A percentile compares a stretch with the other conserved stretches of the same genome.
Evolutionary conservation across 2,797 vertebrate genomes (phyloP).

Genomic region (Xenentodon cancila): DNA sequence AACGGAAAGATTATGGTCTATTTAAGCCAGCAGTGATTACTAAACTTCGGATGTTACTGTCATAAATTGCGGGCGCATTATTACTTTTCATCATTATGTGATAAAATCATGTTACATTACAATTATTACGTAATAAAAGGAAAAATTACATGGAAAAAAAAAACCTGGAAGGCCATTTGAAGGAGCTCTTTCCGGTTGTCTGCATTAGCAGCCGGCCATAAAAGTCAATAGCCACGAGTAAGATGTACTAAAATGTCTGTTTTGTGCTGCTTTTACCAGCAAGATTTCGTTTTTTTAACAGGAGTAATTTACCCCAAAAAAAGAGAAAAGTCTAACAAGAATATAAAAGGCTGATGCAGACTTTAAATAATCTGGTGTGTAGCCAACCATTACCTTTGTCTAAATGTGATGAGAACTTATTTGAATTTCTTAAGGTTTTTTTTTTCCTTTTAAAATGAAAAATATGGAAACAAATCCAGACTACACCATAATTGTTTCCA

Average conservation of each 20-base stretch:
- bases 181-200: no score
- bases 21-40: no score
- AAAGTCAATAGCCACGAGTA: not conserved
- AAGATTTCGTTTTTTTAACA: not conserved
- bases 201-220: slow-evolving; percentile 1
- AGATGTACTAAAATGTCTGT: not conserved
- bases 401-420: not conserved
- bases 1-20: not conserved
- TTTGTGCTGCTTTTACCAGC: not conserved
- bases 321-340: not conserved
- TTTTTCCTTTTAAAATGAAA: no score
- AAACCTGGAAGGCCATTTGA: not conserved
- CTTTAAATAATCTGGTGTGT: not conserved
- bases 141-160: no score
- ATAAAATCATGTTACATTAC: not conserved
- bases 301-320: not conserved
- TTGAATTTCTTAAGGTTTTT: not conserved
- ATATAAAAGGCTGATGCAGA: not conserved
- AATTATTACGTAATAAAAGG: not conserved
- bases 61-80: not conserved
- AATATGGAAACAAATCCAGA: not conserved
- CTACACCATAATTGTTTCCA: slow-evolving; percentile 8
- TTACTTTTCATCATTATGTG: not conserved
- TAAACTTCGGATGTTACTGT: not conserved
- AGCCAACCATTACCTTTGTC: not conserved